A percentile compares a stretch with the other conserved stretches of the same genome.
phyloP scores from a whole-genome alignment of 2,888 invertebrate genomes.

The Girardia tigrina region DNA sequence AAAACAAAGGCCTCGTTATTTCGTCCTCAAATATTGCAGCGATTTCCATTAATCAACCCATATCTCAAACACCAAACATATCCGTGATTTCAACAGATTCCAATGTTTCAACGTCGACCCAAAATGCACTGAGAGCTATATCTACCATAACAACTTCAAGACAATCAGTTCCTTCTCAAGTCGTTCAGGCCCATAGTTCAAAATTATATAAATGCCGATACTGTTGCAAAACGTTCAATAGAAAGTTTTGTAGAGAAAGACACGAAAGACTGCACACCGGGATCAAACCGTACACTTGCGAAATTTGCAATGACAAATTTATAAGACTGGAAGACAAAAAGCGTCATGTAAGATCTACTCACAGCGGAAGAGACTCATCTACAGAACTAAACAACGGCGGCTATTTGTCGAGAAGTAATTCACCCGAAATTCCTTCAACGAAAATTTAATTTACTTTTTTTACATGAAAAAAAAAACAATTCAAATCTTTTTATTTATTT shows the following conservation, averaged over 20 bases:
- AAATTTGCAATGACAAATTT: constrained; percentile 35
- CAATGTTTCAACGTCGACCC: background rate
- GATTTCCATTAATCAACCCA: background rate
- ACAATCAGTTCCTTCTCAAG: background rate
- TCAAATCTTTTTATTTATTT: background rate
- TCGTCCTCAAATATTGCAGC: constrained; percentile 3
- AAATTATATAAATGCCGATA: constrained; percentile 36
- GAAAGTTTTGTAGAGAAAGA: constrained; percentile 36
- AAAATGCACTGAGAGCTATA: background rate
- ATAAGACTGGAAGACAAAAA: constrained; percentile 37
- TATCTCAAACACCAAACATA: background rate
- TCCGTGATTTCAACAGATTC: background rate
- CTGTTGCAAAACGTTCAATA: constrained; percentile 35
- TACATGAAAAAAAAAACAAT: background rate
- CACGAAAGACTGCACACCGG: constrained; percentile 36
- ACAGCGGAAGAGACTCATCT: background rate
- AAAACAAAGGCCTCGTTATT: background rate
- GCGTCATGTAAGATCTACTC: constrained; percentile 34
- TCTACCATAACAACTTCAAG: background rate
- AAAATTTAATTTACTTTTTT: background rate
- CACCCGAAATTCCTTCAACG: background rate
- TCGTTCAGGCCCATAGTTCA: background rate
- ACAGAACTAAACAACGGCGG: background rate
- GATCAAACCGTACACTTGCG: constrained; percentile 36
- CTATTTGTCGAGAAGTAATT: background rate